A percentile compares a stretch with the other conserved stretches of the same genome.
Conservation (phyloP, 2,888 invertebrate genomes). For the Cephus nigrinus region DNA sequence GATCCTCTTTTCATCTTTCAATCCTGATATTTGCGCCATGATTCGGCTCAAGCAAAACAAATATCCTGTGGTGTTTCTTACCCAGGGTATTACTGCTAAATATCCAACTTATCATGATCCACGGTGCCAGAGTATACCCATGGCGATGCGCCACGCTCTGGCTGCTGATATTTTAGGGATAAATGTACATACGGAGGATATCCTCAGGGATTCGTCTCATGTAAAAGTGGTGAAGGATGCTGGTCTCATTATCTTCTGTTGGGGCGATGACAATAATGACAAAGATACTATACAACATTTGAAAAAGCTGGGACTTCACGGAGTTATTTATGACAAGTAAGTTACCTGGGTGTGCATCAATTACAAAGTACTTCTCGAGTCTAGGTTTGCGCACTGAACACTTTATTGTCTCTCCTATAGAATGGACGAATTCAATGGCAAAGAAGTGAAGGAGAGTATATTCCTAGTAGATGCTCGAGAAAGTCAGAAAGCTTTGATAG, state of each 20-base stretch:
- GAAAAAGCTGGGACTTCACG: conserved; percentile 91
- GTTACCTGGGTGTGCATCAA: conserved; percentile 25
- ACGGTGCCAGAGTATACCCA: conserved; percentile 82
- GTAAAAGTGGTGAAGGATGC: conserved; percentile 82
- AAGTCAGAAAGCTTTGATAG: conserved; percentile 75
- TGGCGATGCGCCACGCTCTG: conserved; percentile 85
- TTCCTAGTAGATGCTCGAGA: conserved; percentile 84
- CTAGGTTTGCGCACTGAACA: neutral
- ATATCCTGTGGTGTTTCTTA: conserved; percentile 96
- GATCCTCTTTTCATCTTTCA: conserved; percentile 94
- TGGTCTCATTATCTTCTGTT: conserved; percentile 92
- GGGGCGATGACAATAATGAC: conserved; percentile 97
- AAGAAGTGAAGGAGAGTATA: conserved; percentile 84
- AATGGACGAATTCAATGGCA: conserved; percentile 79
- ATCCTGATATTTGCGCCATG: conserved; percentile 96
- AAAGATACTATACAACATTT: conserved; percentile 85
- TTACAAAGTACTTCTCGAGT: neutral
- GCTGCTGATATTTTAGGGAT: conserved; percentile 88
- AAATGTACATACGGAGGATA: conserved; percentile 92
- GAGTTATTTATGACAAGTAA: conserved; percentile 94
- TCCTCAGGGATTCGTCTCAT: conserved; percentile 85
- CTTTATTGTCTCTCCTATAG: conserved; percentile 34
- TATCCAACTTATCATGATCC: conserved; percentile 89
- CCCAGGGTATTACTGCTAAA: conserved; percentile 77
- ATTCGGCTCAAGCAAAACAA: conserved; percentile 94